Conservation (phyloP, 2,113 vertebrate species). For the Rhynchomys soricoides region DNA sequence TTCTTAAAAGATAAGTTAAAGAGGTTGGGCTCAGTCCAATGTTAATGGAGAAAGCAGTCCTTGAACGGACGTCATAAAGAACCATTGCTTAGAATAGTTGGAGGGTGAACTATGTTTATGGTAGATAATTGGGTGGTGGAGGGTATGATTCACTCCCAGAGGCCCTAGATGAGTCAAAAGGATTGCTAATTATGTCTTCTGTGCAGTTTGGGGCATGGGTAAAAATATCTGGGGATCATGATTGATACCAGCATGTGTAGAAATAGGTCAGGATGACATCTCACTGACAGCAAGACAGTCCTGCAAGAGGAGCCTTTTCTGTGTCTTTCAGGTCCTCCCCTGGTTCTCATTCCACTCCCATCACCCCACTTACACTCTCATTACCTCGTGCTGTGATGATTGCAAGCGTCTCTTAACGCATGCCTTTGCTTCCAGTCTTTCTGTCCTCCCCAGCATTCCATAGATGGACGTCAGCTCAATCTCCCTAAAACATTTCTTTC, state of each 20-base stretch:
- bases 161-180: slow-evolving; percentile 65
- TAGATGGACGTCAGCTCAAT: slow-evolving; percentile 55
- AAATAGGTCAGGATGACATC: slow-evolving; percentile 73
- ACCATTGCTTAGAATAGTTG: slow-evolving; percentile 18
- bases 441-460: slow-evolving; percentile 40
- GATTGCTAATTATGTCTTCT: slow-evolving; percentile 71
- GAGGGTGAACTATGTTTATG: slow-evolving; percentile 61
- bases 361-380: neutral
- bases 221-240: slow-evolving; percentile 71
- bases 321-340: slow-evolving; percentile 64
- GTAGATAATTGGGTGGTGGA: slow-evolving; percentile 58
- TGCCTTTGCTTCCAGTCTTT: neutral
- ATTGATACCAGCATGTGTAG: slow-evolving; percentile 65
- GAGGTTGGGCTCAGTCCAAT: neutral
- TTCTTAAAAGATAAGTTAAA: slow-evolving; percentile 3
- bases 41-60: neutral
- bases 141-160: slow-evolving; percentile 69
- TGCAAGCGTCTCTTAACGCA: neutral
- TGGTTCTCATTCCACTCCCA: slow-evolving; percentile 38
- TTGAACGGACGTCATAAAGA: slow-evolving; percentile 31
- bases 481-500: slow-evolving; percentile 63
- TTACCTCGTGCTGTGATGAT: slow-evolving; percentile 35
- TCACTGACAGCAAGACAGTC: slow-evolving; percentile 53
- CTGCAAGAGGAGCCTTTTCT: slow-evolving; percentile 42
- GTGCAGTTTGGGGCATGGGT: slow-evolving; percentile 51